Evolutionary conservation across 2,797 vertebrate genomes (phyloP).

Genomic region (Sebastes hopkinsi): DNA sequence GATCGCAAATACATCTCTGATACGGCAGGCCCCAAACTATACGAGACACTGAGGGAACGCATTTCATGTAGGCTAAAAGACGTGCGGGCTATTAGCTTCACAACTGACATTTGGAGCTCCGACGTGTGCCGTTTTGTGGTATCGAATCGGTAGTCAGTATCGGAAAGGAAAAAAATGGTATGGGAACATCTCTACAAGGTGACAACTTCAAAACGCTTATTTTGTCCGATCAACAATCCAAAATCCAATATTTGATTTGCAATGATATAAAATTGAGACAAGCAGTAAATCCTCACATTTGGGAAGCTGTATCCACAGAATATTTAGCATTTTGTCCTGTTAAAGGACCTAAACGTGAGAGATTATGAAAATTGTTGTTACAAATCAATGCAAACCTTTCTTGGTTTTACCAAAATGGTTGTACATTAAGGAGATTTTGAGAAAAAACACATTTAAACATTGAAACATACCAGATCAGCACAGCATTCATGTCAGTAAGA

Average conservation of each 20-base stretch:
- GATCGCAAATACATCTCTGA: too few species aligned
- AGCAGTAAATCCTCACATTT: background rate
- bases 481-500: background rate
- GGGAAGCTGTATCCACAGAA: too few species aligned
- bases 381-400: background rate
- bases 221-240: background rate
- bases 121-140: too few species aligned
- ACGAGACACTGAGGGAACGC: too few species aligned
- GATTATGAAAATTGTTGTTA: background rate
- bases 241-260: background rate
- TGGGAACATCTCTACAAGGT: background rate
- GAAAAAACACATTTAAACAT: background rate
- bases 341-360: background rate
- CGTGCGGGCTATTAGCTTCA: too few species aligned
- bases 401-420: background rate
- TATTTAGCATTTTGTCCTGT: background rate
- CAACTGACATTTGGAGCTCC: too few species aligned
- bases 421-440: background rate
- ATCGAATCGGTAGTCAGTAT: too few species aligned
- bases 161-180: too few species aligned
- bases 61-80: too few species aligned
- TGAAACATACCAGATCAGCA: background rate
- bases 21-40: too few species aligned
- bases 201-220: background rate
- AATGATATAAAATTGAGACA: background rate